These are phyloP conservation scores for Lepidurus arcticus DNA, from an alignment of 1,140 invertebrate genomes.

Conservation along the genomic window DNA sequence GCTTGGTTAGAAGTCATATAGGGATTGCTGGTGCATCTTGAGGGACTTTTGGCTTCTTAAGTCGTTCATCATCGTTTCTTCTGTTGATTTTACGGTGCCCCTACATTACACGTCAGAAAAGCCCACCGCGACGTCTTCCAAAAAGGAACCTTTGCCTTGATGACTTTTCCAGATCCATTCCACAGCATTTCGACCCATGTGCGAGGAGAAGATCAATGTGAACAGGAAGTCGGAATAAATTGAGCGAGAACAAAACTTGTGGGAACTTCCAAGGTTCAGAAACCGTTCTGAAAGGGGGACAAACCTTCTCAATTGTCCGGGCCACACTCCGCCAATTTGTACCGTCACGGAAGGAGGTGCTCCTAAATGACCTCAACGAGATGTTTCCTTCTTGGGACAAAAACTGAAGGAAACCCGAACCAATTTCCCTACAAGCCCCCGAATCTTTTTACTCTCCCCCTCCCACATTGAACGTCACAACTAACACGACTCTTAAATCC, in stretches of 20 bases:
- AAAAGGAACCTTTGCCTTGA: not conserved
- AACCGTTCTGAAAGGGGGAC: not conserved
- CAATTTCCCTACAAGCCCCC: not conserved
- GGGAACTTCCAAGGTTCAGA: not conserved
- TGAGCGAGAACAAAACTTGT: not conserved
- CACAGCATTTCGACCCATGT: not conserved
- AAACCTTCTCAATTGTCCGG: not conserved
- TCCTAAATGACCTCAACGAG: constrained; percentile 9
- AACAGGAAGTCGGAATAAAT: not conserved
- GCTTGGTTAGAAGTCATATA: not conserved
- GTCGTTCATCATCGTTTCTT: constrained; percentile 19
- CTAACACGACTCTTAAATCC: too few relatives aligned
- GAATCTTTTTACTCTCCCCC: not conserved
- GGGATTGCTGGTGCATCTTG: not conserved
- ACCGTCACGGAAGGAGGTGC: constrained; percentile 17
- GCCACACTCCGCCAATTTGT: not conserved
- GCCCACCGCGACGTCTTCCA: not conserved
- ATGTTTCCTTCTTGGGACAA: constrained; percentile 1
- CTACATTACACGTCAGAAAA: constrained; percentile 13
- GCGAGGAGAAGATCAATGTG: constrained; percentile 11
- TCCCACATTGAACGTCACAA: not conserved
- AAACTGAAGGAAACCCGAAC: not conserved
- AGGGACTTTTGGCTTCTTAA: not conserved
- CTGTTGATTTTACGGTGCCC: constrained; percentile 17
- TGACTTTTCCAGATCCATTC: constrained; percentile 14